Conservation (phyloP, 2,113 vertebrate species). For the Fregetta grallaria region DNA sequence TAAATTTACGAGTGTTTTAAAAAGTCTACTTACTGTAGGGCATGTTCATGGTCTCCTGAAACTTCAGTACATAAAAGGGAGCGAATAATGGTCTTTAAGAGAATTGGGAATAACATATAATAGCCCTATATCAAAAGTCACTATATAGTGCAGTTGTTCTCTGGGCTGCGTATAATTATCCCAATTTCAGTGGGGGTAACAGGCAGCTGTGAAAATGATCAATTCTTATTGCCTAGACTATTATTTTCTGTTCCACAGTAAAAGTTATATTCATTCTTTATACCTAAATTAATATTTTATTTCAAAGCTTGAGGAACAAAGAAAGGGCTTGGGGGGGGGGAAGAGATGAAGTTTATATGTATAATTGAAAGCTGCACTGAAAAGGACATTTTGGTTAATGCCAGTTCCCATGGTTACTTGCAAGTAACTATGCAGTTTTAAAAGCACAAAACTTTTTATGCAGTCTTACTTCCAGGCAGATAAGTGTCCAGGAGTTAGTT, state of each 20-base stretch:
- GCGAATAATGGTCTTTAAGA: background rate
- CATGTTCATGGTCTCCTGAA: background rate
- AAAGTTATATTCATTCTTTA: conserved; percentile 5
- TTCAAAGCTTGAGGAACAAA: background rate
- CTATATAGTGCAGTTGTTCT: background rate
- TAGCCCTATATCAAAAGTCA: background rate
- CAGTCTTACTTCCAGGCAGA: background rate
- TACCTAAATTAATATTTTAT: conserved; percentile 31
- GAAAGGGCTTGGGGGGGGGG: background rate
- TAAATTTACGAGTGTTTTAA: background rate
- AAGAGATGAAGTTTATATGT: background rate
- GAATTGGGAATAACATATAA: background rate
- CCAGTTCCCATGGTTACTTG: conserved; percentile 16
- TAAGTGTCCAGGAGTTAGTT: background rate
- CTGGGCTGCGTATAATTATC: background rate
- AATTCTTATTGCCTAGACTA: background rate
- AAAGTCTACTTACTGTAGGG: background rate
- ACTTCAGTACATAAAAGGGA: background rate
- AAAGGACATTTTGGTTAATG: conserved; percentile 18
- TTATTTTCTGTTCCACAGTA: conserved; percentile 1
- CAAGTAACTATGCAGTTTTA: conserved; percentile 16
- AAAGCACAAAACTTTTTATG: background rate
- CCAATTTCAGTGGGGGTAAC: background rate
- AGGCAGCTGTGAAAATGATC: background rate
- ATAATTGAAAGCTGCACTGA: conserved; percentile 6